Percentiles rank a stretch among this genome's conserved stretches.
phyloP scores from a whole-genome alignment of 2,113 vertebrate species.

The Oxygymnocypris stewartii region DNA sequence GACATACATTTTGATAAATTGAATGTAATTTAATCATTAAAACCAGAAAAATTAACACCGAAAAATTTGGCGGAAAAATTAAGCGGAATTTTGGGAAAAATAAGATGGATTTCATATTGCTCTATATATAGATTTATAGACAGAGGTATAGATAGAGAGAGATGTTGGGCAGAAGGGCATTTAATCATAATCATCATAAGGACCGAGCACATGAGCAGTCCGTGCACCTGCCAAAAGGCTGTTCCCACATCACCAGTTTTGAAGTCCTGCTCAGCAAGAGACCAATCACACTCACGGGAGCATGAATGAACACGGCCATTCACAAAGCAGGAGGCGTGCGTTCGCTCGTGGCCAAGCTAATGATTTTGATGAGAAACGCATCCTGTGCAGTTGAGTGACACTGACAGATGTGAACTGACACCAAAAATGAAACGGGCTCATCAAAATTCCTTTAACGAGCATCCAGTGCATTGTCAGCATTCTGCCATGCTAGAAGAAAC shows the following conservation, averaged over 20 bases:
- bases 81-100: too few species aligned
- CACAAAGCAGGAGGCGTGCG: conserved; percentile 15
- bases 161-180: conserved; percentile 43
- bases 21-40: too few species aligned
- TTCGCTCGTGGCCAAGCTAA: conserved; percentile 17
- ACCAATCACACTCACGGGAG: conserved; percentile 65
- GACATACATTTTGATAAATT: too few species aligned
- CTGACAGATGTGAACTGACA: conserved; percentile 63
- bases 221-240: conserved; percentile 47
- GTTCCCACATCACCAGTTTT: conserved; percentile 52
- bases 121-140: neutral
- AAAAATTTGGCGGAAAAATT: too few species aligned
- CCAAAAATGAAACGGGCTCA: conserved; percentile 69
- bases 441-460: conserved; percentile 67
- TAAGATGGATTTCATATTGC: too few species aligned
- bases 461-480: conserved; percentile 63
- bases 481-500: conserved; percentile 38
- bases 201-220: conserved; percentile 43
- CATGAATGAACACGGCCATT: conserved; percentile 44
- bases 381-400: conserved; percentile 51
- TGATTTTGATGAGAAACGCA: neutral
- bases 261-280: conserved; percentile 61
- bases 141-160: neutral
- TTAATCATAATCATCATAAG: conserved; percentile 37
- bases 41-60: too few species aligned